Conservation (phyloP, 2,113 vertebrate genomes). For the Melanostigma gelatinosum region DNA sequence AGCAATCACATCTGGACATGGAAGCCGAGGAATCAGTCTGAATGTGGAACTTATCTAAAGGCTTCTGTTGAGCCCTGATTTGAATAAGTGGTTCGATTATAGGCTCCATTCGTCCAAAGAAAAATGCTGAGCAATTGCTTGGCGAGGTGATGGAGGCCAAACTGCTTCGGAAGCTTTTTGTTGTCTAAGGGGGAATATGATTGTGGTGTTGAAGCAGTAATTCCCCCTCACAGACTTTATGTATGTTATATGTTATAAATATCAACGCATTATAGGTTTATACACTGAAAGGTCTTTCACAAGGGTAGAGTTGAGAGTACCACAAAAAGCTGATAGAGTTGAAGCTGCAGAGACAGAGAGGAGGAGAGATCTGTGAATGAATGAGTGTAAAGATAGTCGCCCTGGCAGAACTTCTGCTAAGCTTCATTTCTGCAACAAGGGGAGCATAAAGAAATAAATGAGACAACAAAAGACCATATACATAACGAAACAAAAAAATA, state of each 20-base stretch:
- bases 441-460: not conserved
- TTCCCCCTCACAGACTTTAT: not conserved
- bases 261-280: not conserved
- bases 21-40: conserved; percentile 23
- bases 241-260: conserved; percentile 16
- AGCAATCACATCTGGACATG: conserved; percentile 52
- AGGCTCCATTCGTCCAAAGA: not conserved
- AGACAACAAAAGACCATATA: not conserved
- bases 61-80: conserved; percentile 25
- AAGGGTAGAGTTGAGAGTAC: not conserved
- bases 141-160: conserved; percentile 2
- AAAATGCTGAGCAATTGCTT: conserved; percentile 25
- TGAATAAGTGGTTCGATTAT: conserved; percentile 23
- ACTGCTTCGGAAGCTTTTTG: not conserved
- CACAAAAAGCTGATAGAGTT: too few relatives aligned
- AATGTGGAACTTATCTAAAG: conserved; percentile 53
- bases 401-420: not conserved
- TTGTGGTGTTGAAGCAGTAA: not conserved
- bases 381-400: not conserved
- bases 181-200: not conserved
- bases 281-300: conserved; percentile 5
- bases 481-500: not conserved
- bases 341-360: too few relatives aligned
- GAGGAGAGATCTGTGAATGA: not conserved
- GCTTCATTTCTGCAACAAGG: not conserved